Base-by-base conservation (phyloP, 2,888 invertebrate genomes). In the Zonitis immaculata region DNA sequence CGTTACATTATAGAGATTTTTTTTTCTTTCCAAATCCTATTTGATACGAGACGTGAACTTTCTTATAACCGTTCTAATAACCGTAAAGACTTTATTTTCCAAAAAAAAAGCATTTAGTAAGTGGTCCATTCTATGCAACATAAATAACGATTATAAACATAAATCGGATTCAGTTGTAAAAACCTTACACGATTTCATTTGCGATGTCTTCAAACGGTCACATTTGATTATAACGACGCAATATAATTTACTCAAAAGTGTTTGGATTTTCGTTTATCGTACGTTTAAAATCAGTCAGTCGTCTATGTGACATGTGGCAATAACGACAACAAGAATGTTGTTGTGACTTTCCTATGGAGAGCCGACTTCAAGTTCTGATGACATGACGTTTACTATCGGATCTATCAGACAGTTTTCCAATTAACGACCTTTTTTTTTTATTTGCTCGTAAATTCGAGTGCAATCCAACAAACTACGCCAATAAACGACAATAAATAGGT, bases 141-240 rank as follows among this genome's bases (percentile, higher is more conserved):
- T 54, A 54, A 54, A 54, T 51, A 51, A 51, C 51, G 54, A 54
- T 54, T 51, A 51, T 51, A 51, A 51, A 54, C 54, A 54, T 54
- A 54, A 54, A 54, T 54, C 51, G 54, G 51, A 48, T 14, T 7
- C 45, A 48, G 47, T 51, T 51, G 51, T 54, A 54, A 54, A 54
- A 54, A 51, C 51, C 51, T n/a, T n/a, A 54, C 44, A 47, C 54
- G 47, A 26, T 27, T 46, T 14, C 8, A 8, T 32, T n/a, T n/a
- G n/a, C n/a, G n/a, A n/a, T n/a, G n/a, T n/a, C n/a, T n/a, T n/a
- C n/a, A n/a, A n/a, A n/a, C n/a, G n/a, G n/a, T n/a, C n/a, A n/a
- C n/a, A n/a, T n/a, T n/a, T n/a, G n/a, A n/a, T n/a, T n/a, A n/a
- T n/a, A n/a, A n/a, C n/a, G n/a, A n/a, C n/a, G n/a, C n/a, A n/a